phyloP scores from a whole-genome alignment of 92 coral and sea anemone genomes.

The Zoanthus sansibaricus region DNA sequence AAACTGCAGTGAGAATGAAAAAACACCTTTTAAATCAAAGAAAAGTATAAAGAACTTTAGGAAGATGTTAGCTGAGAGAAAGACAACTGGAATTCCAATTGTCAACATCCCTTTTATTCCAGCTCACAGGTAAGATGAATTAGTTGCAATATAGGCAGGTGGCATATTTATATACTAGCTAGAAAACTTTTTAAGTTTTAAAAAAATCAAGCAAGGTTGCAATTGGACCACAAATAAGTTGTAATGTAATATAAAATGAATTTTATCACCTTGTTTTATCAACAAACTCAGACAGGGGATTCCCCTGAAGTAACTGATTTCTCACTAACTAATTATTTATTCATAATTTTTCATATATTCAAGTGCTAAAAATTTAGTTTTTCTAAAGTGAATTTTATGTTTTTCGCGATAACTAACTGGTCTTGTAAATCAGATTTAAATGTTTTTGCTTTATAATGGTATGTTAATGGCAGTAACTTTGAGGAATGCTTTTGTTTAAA shows the following conservation, averaged over 20 bases:
- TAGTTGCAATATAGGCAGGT: neutral
- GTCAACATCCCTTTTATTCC: constrained; percentile 99
- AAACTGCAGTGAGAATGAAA: constrained; percentile 72
- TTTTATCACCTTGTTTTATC: constrained; percentile 12
- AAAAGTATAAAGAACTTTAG: constrained; percentile 89
- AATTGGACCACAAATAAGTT: neutral
- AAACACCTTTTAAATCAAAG: constrained; percentile 73
- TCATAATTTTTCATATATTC: constrained; percentile 3
- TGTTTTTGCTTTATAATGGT: neutral
- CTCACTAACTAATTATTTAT: neutral
- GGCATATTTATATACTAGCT: neutral
- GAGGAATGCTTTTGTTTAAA: too few species aligned
- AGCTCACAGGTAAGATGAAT: constrained; percentile 88
- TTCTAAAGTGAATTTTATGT: neutral
- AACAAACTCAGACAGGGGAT: constrained; percentile 34
- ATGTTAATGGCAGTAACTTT: neutral
- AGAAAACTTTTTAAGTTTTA: neutral
- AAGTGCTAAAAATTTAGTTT: neutral
- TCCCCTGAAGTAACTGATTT: constrained; percentile 20
- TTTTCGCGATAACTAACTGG: neutral
- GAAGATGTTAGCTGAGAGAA: constrained; percentile 94
- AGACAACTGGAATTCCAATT: constrained; percentile 94
- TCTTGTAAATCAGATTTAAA: neutral
- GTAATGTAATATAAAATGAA: neutral
- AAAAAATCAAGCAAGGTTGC: neutral